Conservation (phyloP, 92 coral and sea anemone genomes). For the Heliopora coerulea region DNA sequence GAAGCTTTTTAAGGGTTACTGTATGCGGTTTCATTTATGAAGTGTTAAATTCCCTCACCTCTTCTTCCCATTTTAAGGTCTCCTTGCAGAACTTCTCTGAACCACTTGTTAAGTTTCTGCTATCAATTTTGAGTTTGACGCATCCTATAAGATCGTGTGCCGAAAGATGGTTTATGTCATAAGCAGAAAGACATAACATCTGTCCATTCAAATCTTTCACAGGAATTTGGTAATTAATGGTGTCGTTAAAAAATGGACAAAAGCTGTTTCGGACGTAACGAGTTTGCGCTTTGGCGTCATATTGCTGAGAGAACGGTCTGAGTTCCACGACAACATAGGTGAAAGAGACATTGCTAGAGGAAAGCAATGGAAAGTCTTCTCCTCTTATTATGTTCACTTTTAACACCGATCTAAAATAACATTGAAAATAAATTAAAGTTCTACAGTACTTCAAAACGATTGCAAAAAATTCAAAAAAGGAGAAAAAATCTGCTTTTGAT, state of each 20-base stretch:
- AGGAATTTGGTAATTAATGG: conserved; percentile 26
- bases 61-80: conserved; percentile 22
- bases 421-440: neutral
- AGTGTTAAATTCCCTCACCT: neutral
- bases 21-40: neutral
- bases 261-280: conserved; percentile 39
- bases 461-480: too few species aligned
- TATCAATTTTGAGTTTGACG: conserved; percentile 14
- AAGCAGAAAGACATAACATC: conserved; percentile 12
- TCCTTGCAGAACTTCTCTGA: conserved; percentile 11
- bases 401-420: conserved; percentile 16
- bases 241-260: conserved; percentile 32
- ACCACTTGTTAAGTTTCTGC: conserved; percentile 11
- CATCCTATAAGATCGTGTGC: conserved; percentile 39
- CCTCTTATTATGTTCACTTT: conserved; percentile 36
- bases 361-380: conserved; percentile 31
- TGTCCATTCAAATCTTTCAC: conserved; percentile 12
- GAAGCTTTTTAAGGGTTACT: too few species aligned
- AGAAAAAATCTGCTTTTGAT: too few species aligned
- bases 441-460: too few species aligned
- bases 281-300: conserved; percentile 39
- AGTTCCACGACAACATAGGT: conserved; percentile 42
- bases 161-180: conserved; percentile 40
- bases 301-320: conserved; percentile 33
- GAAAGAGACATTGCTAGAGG: conserved; percentile 38